phyloP scores from a whole-genome alignment of 2,888 invertebrate genomes.

The Polyploca ridens region DNA sequence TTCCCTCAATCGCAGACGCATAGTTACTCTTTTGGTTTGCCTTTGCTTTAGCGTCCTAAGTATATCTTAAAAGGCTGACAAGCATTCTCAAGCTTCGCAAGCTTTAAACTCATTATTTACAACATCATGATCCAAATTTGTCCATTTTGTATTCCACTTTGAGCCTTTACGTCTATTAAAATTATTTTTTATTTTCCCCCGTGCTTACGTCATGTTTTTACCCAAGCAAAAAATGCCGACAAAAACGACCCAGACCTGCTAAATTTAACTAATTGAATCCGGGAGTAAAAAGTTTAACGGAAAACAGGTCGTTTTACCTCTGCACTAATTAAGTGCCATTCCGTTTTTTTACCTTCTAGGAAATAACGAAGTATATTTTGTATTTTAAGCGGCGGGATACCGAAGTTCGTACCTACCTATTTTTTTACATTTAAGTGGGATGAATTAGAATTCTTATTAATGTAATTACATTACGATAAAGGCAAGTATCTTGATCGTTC shows the following conservation, averaged over 20 bases:
- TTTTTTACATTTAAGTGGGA: background rate
- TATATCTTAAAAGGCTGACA: too few species aligned
- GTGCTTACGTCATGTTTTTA: background rate
- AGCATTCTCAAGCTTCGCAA: too few species aligned
- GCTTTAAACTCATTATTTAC: too few species aligned
- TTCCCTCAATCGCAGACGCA: too few species aligned
- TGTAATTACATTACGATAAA: background rate
- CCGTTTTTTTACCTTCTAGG: background rate
- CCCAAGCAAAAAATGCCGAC: constrained; percentile 12
- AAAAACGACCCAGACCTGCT: constrained; percentile 11
- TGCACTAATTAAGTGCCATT: constrained; percentile 14
- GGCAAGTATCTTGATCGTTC: too few species aligned
- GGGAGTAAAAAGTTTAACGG: constrained; percentile 17
- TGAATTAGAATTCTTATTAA: background rate
- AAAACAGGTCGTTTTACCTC: constrained; percentile 14
- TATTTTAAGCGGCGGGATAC: background rate
- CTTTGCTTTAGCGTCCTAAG: too few species aligned
- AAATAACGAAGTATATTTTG: background rate
- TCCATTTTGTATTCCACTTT: too few species aligned
- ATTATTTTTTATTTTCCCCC: background rate
- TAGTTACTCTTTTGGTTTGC: too few species aligned
- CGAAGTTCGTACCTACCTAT: background rate
- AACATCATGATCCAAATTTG: too few species aligned
- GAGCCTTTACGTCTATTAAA: background rate
- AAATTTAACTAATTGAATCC: constrained; percentile 19